A percentile compares a stretch with the other conserved stretches of the same genome.
phyloP scores from a whole-genome alignment of 2,113 vertebrate genomes.

The Aldabrachelys gigantea region DNA sequence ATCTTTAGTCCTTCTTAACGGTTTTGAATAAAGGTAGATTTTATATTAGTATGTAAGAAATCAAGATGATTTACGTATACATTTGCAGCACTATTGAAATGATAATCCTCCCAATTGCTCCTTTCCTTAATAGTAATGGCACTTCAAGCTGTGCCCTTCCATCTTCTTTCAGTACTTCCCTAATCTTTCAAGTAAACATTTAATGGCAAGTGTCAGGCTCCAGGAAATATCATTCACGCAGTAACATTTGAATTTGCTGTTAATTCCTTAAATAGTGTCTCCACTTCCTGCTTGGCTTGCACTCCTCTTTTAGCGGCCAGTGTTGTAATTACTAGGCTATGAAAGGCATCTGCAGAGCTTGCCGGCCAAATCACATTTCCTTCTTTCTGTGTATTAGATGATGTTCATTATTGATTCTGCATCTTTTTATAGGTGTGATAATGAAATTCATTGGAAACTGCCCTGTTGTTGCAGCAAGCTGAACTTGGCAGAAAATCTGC shows the following conservation, averaged over 20 bases:
- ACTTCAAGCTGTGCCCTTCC: not conserved
- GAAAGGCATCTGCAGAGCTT: not conserved
- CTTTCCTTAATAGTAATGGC: not conserved
- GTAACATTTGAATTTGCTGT: not conserved
- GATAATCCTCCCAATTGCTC: not conserved
- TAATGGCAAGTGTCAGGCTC: constrained; percentile 6
- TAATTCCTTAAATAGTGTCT: constrained; percentile 19
- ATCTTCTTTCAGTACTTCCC: not conserved
- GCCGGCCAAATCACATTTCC: not conserved
- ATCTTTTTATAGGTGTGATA: constrained; percentile 44
- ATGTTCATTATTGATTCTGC: not conserved
- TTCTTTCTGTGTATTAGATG: not conserved
- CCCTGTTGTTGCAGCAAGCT: constrained; percentile 1
- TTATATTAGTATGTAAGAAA: not conserved
- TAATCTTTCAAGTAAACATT: not conserved
- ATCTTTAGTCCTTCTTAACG: not conserved
- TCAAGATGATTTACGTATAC: not conserved
- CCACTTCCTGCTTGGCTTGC: not conserved
- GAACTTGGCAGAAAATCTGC: constrained; percentile 17
- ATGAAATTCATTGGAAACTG: constrained; percentile 66
- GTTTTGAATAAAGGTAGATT: not conserved
- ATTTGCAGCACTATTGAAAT: not conserved
- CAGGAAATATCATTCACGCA: not conserved
- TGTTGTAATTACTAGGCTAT: constrained; percentile 1
- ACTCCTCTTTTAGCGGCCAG: not conserved